Evolutionary conservation across 2,888 invertebrate species (phyloP), one percentile per base, ranked within the genome.

Genomic region (Spodoptera picta): DNA sequence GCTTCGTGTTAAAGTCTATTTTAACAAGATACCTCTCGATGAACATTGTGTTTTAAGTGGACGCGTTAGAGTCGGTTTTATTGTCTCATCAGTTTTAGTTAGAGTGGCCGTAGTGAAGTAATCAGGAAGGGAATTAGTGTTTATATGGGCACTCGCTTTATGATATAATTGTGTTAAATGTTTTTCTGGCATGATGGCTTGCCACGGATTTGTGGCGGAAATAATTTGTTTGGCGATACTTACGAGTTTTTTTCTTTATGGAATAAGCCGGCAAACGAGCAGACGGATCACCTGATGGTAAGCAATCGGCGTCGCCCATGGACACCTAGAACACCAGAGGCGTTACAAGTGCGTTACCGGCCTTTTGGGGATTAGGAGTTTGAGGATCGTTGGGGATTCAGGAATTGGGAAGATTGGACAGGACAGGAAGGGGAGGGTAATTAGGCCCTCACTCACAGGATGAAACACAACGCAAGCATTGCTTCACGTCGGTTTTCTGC

Each of bases 91-190:
- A 68, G 79, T 66, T 79, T 75, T 60, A 23, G 43, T 48, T 71
- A 60, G n/a, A 50, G 50, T 81, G 77, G 83, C 54, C 53, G 45
- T 45, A 65, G 66, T 65, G 71, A 65, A 76, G 80, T 83, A 83
- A 85, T 86, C 80, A 78, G 76, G 69, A 72, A 78, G 69, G 75
- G 77, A 82, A 84, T 84, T 83, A 83, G 74, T 81, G 74, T 80
- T 73, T 66, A 75, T 78, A 71, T 69, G 73, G 77, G 70, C 43
- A 65, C 69, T 74, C 73, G 77, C 76, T 81, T 83, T 77, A 82
- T 80, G 72, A 71, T 69, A 72, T 73, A 73, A 68, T 81, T 74
- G 70, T 69, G 60, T 58, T 53, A 31, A 65, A 72, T 63, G 62
- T 70, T 66, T 74, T 70, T 56, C 31, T 51, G 53, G 45, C 68